phyloP scores from a whole-genome alignment of 2,113 vertebrate genomes.

The Rhipidura dahli region DNA sequence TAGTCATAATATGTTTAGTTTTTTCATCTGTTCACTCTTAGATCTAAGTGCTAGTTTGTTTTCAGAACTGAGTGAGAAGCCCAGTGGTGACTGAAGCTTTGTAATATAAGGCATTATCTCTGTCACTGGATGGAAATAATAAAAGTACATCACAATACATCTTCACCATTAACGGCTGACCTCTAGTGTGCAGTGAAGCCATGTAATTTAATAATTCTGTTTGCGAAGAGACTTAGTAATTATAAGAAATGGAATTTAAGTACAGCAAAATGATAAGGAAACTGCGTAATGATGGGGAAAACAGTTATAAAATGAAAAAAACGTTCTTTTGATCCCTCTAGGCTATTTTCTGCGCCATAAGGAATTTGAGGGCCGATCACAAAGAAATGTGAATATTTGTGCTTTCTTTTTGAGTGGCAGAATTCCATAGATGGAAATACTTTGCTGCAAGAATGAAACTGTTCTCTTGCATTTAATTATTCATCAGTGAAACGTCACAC shows the following conservation, averaged over 20 bases:
- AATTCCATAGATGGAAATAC: conserved; percentile 17
- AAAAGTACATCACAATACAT: conserved; percentile 49
- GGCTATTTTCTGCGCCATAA: background rate
- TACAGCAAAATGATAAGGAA: background rate
- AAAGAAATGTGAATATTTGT: conserved; percentile 27
- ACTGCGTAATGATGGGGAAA: conserved; percentile 1
- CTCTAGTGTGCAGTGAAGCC: background rate
- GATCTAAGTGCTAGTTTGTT: conserved; percentile 12
- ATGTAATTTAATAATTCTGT: conserved; percentile 42
- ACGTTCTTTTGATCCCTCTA: background rate
- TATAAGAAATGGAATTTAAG: conserved; percentile 56
- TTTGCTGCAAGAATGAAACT: background rate
- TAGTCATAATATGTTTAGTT: background rate
- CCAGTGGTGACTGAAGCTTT: background rate
- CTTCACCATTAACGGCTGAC: conserved; percentile 46
- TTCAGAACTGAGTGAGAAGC: conserved; percentile 49
- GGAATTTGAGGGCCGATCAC: background rate
- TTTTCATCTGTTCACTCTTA: background rate
- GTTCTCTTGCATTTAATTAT: background rate
- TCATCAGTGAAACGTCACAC: background rate
- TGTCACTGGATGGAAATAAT: conserved; percentile 39
- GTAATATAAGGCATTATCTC: conserved; percentile 25
- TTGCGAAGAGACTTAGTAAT: conserved; percentile 45
- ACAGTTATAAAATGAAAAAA: conserved; percentile 3
- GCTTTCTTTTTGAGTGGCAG: conserved; percentile 16